These are phyloP conservation scores for Salminus brasiliensis DNA, from an alignment of 2,113 vertebrate species.

Conservation along the genomic window DNA sequence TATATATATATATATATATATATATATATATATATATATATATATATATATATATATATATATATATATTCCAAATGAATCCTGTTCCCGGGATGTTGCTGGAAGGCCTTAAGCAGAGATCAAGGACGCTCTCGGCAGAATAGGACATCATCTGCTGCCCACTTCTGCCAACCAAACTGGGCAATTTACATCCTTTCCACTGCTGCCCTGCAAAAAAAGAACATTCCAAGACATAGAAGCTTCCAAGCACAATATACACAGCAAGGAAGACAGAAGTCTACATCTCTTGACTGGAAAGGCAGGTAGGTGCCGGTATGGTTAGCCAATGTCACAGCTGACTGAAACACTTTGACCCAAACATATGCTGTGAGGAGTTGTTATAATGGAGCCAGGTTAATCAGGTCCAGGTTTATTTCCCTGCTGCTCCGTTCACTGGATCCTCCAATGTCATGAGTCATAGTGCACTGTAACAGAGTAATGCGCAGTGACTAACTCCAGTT, in stretches of 20 bases:
- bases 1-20: too few relatives aligned
- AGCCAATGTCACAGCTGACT: neutral
- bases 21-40: too few relatives aligned
- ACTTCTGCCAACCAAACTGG: neutral
- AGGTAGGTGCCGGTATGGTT: neutral
- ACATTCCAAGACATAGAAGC: conserved; percentile 32
- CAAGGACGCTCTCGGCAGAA: neutral
- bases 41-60: too few relatives aligned
- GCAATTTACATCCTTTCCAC: neutral
- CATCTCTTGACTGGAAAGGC: neutral
- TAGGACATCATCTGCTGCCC: neutral
- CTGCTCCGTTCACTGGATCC: neutral
- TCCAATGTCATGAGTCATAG: conserved; percentile 1
- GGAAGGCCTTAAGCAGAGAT: neutral
- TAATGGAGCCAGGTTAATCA: neutral
- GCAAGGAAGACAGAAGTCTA: conserved; percentile 9
- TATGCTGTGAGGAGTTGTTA: neutral
- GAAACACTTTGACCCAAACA: neutral
- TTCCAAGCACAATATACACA: conserved; percentile 21
- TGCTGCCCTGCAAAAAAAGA: neutral
- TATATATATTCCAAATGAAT: neutral
- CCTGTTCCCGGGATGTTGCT: neutral
- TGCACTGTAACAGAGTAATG: conserved; percentile 31
- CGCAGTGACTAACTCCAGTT: conserved; percentile 47
- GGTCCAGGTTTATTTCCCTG: neutral